phyloP scores from a whole-genome alignment of 2,113 vertebrate genomes.

The Lipophrys pholis region DNA sequence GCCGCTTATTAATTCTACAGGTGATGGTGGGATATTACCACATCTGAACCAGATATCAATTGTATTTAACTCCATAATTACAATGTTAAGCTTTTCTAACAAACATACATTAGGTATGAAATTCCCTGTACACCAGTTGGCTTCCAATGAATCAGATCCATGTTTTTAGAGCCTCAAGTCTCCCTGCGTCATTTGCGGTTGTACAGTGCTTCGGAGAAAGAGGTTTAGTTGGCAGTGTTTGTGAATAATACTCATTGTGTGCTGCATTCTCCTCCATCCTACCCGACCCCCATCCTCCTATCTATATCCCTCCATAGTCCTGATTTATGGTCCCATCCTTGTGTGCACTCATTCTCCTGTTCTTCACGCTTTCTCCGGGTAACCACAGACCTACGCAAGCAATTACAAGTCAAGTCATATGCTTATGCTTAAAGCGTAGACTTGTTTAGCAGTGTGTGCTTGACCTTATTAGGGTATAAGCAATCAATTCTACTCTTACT shows the following conservation, averaged over 20 bases:
- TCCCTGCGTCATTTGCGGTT: constrained; percentile 8
- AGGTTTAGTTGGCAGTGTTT: constrained; percentile 26
- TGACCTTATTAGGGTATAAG: constrained; percentile 4
- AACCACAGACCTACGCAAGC: constrained; percentile 54
- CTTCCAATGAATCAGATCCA: neutral
- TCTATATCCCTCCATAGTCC: constrained; percentile 44
- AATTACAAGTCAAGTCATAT: constrained; percentile 49
- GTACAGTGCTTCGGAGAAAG: constrained; percentile 10
- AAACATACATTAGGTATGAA: neutral
- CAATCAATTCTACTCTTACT: constrained; percentile 25
- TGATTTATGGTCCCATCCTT: constrained; percentile 70
- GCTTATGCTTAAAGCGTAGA: constrained; percentile 56
- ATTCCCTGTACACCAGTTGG: neutral
- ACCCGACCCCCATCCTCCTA: constrained; percentile 47
- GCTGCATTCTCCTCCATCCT: constrained; percentile 12
- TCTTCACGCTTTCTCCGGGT: constrained; percentile 37
- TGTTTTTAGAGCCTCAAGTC: neutral
- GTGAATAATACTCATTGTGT: constrained; percentile 7
- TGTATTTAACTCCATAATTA: too few species aligned
- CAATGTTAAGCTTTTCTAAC: too few species aligned
- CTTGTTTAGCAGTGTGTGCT: constrained; percentile 18
- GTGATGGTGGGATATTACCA: too few species aligned
- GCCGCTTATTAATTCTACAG: too few species aligned
- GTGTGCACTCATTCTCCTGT: constrained; percentile 44
- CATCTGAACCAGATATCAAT: too few species aligned